Percentiles rank a stretch among this genome's conserved stretches.
phyloP scores from a whole-genome alignment of 2,888 invertebrate species.

The Eupithecia tripunctaria region DNA sequence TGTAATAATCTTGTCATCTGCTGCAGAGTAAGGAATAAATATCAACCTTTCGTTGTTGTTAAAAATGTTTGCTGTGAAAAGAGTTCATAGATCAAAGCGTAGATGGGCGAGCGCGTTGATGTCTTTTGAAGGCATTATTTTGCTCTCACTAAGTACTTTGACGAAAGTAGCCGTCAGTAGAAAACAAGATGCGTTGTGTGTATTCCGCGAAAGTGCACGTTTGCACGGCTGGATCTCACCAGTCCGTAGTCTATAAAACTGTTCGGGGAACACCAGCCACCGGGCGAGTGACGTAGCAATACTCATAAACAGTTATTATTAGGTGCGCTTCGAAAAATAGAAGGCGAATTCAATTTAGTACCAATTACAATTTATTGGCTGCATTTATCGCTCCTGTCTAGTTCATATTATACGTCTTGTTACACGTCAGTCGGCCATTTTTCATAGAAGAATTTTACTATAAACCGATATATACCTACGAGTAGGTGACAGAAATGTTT shows the following conservation, averaged over 20 bases:
- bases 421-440: not conserved
- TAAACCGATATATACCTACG: not conserved
- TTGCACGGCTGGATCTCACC: constrained; percentile 76
- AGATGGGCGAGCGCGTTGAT: constrained; percentile 34
- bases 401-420: not conserved
- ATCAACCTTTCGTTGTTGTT: not conserved
- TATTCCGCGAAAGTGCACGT: constrained; percentile 64
- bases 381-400: not conserved
- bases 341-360: not conserved
- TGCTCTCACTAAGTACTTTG: constrained; percentile 24
- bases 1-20: not conserved
- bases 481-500: not conserved
- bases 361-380: not conserved
- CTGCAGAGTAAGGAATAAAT: not conserved
- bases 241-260: constrained; percentile 78
- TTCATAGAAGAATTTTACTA: not conserved
- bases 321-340: constrained; percentile 23
- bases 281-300: constrained; percentile 49
- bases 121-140: constrained; percentile 37
- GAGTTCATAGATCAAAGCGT: constrained; percentile 29
- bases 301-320: constrained; percentile 43
- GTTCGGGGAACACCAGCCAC: constrained; percentile 73
- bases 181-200: constrained; percentile 32
- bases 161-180: constrained; percentile 29
- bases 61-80: constrained; percentile 11